These are phyloP conservation scores for Barbus barbus DNA, from an alignment of 2,113 vertebrate genomes.

Conservation along the genomic window DNA sequence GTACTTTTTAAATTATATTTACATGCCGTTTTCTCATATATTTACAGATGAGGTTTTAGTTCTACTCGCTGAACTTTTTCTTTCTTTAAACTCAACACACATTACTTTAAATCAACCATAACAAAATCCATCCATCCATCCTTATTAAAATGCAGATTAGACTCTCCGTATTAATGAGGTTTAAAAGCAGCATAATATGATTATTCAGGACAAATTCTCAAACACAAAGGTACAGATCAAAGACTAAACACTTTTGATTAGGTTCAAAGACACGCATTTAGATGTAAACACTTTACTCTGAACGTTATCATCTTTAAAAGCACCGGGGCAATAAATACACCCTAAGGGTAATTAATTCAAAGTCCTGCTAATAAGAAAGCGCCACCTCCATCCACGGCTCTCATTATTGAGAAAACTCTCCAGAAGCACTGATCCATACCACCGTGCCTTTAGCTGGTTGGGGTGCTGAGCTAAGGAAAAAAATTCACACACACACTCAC, in stretches of 20 bases:
- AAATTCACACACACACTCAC: constrained; percentile 8
- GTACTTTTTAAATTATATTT: not conserved
- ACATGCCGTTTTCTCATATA: not conserved
- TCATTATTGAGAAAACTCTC: constrained; percentile 23
- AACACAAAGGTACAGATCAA: constrained; percentile 30
- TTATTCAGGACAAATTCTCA: constrained; percentile 12
- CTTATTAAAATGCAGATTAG: constrained; percentile 35
- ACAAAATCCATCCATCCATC: not conserved
- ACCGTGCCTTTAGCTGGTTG: constrained; percentile 11
- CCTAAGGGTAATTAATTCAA: constrained; percentile 34
- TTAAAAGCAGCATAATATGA: constrained; percentile 30
- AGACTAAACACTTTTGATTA: constrained; percentile 14
- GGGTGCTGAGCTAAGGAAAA: constrained; percentile 40
- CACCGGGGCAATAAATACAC: constrained; percentile 24
- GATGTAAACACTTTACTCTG: not conserved
- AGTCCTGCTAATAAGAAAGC: constrained; percentile 24
- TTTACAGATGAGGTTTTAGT: not conserved
- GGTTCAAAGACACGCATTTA: constrained; percentile 6
- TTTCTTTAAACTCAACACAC: not conserved
- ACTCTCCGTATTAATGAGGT: constrained; percentile 13
- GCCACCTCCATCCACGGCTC: constrained; percentile 12
- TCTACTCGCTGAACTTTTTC: constrained; percentile 5
- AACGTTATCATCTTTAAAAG: constrained; percentile 27
- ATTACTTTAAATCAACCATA: constrained; percentile 7
- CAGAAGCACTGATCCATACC: constrained; percentile 16